Evolutionary conservation across 2,888 invertebrate species (phyloP).

Genomic region (Emmelina monodactyla): DNA sequence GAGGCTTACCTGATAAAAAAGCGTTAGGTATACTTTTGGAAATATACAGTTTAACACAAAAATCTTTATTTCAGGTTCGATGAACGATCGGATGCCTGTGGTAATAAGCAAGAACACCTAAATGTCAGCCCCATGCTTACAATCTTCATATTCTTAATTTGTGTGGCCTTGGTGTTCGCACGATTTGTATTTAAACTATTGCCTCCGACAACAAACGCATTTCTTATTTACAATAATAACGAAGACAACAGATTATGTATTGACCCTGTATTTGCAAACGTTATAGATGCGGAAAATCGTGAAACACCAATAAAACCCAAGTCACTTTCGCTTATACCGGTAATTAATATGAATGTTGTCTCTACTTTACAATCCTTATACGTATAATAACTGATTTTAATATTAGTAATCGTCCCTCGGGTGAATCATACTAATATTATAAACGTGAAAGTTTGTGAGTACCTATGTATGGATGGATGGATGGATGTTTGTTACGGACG

Average conservation of each 20-base stretch:
- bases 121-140: slow-evolving; percentile 27
- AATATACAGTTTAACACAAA: too few species aligned
- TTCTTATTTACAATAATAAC: slow-evolving; percentile 27
- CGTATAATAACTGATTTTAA: too few species aligned
- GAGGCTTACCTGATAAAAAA: too few species aligned
- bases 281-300: neutral
- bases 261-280: neutral
- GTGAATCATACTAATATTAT: too few species aligned
- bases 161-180: neutral
- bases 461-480: too few species aligned
- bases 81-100: slow-evolving; percentile 26
- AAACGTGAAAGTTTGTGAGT: too few species aligned
- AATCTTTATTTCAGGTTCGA: slow-evolving; percentile 29
- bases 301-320: neutral
- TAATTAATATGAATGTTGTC: neutral
- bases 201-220: slow-evolving; percentile 21
- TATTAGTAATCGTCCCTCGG: too few species aligned
- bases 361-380: too few species aligned
- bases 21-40: too few species aligned
- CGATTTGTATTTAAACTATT: neutral
- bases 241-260: slow-evolving; percentile 20
- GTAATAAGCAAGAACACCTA: slow-evolving; percentile 23
- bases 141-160: slow-evolving; percentile 19
- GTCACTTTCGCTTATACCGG: neutral
- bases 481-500: too few species aligned